phyloP scores from a whole-genome alignment of 2,888 invertebrate species.

The Pyrochroa serraticornis region DNA sequence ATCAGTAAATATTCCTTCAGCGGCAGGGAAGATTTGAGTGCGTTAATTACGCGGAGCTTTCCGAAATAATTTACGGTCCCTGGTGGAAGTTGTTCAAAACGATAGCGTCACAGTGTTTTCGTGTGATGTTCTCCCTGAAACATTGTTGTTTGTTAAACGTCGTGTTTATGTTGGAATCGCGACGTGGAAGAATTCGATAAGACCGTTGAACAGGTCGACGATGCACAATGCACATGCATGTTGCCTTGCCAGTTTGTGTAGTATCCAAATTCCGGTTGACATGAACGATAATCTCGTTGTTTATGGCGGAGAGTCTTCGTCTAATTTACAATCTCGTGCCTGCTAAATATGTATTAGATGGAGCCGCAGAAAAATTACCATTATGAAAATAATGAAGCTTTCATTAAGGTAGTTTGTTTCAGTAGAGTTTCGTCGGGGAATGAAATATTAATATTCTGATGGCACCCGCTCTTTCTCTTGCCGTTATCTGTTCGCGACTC shows the following conservation, averaged over 20 bases:
- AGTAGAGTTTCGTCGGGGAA: neutral
- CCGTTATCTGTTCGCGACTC: constrained; percentile 13
- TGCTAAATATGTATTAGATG: constrained; percentile 27
- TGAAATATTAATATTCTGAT: constrained; percentile 7
- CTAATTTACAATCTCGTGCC: constrained; percentile 14
- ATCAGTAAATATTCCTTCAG: too few relatives aligned
- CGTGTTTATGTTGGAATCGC: neutral
- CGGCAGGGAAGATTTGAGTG: too few relatives aligned
- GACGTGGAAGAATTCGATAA: constrained; percentile 1
- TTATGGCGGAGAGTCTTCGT: too few relatives aligned
- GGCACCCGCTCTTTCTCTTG: constrained; percentile 4
- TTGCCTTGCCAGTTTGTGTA: too few relatives aligned
- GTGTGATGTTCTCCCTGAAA: too few relatives aligned
- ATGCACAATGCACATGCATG: too few relatives aligned
- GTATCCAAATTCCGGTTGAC: too few relatives aligned
- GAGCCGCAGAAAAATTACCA: constrained; percentile 22
- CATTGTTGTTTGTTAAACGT: constrained; percentile 2
- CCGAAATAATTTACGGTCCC: too few relatives aligned
- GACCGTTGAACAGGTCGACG: neutral
- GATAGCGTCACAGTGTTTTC: too few relatives aligned
- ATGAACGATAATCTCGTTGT: too few relatives aligned
- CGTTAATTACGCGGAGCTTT: too few relatives aligned
- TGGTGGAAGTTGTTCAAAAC: too few relatives aligned
- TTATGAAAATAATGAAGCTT: constrained; percentile 27
- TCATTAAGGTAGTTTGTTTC: constrained; percentile 21